These are phyloP conservation scores for Smutsia gigantea DNA, from an alignment of 2,797 vertebrate species.

Conservation along the genomic window DNA sequence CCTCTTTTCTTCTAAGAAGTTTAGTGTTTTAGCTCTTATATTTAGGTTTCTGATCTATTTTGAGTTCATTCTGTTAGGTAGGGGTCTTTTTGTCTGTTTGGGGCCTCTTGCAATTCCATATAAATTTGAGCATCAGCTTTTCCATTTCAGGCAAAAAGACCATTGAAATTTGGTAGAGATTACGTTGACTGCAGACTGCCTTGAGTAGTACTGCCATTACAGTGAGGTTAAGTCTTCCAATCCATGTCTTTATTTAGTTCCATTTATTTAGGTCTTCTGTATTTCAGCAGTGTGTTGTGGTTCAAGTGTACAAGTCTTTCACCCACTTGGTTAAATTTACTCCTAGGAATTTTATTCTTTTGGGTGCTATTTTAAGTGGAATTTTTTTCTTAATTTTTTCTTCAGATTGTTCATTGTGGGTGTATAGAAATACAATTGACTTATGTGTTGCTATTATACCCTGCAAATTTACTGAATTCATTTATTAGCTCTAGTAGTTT, in stretches of 20 bases:
- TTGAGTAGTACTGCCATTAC: neutral
- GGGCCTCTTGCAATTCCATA: neutral
- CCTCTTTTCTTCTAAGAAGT: neutral
- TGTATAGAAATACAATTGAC: neutral
- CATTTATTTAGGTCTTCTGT: neutral
- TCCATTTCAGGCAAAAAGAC: neutral
- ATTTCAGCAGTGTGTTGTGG: neutral
- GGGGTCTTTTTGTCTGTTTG: neutral
- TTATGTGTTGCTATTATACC: neutral
- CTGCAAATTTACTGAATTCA: neutral
- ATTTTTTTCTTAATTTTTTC: conserved; percentile 21
- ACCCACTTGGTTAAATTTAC: neutral
- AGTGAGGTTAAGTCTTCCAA: neutral
- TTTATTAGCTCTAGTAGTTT: neutral
- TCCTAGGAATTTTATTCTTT: neutral
- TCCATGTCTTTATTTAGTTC: neutral
- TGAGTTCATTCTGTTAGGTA: neutral
- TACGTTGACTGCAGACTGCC: neutral
- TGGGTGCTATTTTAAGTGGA: neutral
- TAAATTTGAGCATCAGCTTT: neutral
- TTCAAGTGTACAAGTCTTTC: neutral
- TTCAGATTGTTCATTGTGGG: conserved; percentile 17
- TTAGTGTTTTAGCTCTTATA: neutral
- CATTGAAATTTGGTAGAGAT: neutral
- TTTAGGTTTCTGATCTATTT: neutral